Evolutionary conservation across 2,797 vertebrate species (phyloP).

Genomic region (Halcyon chelicuti): DNA sequence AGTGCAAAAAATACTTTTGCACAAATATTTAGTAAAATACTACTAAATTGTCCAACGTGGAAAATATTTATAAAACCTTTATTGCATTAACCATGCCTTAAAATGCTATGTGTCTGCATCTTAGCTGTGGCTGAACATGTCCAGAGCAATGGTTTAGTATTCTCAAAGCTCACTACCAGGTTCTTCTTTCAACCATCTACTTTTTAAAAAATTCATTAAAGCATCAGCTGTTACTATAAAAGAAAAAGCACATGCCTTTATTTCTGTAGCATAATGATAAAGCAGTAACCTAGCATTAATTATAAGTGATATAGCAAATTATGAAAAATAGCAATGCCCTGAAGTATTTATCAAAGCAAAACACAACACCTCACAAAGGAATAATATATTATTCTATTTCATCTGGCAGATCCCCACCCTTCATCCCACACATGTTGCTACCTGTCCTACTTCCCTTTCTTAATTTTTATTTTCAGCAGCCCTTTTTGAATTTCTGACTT

Average conservation of each 20-base stretch:
- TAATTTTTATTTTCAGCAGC: background rate
- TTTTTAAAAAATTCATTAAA: slow-evolving; percentile 1
- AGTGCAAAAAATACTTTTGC: background rate
- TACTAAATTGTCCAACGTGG: background rate
- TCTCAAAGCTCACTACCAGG: background rate
- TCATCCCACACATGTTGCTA: background rate
- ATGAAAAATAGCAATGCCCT: slow-evolving; percentile 25
- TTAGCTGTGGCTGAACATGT: background rate
- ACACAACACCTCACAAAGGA: background rate
- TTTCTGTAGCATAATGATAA: background rate
- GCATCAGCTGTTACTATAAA: background rate
- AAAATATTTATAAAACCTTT: background rate
- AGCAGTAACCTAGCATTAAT: background rate
- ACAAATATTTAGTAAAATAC: background rate
- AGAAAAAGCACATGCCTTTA: background rate
- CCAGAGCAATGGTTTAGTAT: background rate
- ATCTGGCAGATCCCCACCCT: background rate
- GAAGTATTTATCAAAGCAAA: slow-evolving; percentile 16
- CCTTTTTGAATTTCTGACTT: background rate
- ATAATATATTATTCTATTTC: background rate
- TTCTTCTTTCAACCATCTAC: background rate
- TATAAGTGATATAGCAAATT: background rate
- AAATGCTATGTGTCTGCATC: background rate
- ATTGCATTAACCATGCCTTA: background rate
- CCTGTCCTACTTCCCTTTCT: background rate